Base-by-base conservation (phyloP, 2,113 vertebrate species). In the Cinclus mexicanus region DNA sequence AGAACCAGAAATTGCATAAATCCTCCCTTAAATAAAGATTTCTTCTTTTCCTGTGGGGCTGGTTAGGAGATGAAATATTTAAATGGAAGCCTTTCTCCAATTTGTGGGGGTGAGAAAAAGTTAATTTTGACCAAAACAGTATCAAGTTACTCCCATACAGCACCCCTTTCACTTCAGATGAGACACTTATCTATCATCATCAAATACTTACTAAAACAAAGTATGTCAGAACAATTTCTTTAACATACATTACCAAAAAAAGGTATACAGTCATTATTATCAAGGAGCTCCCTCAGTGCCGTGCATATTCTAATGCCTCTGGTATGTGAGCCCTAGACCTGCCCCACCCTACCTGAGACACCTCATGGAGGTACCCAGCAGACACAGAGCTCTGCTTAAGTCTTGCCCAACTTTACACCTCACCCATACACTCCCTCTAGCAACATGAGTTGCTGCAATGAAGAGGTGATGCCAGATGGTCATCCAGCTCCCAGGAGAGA, bases 91-190 rank as follows among this genome's bases (percentile, higher is more conserved):
- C 55, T 85, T 90, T 87, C 41, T 84, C 18, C 19, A 33, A 8
- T 44, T 33, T 41, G 8, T 14, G 10, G 4, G 1, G 21, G 4
- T 4, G 0, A 1, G 3, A 7, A 21, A 18, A n/a, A 4, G 11
- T 16, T 78, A 6, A 20, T 69, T 91, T 94, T 11, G 2, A 64
- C 13, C 20, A 60, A 68, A 82, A 60, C 33, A 46, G 2, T 53
- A 53, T n/a, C 28, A 69, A 68, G 9, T 63, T 70, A 63, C 31
- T 72, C 33, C 63, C 25, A 44, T 61, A 83, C 83, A 68, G 2
- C 25, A 69, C 4, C 8, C 15, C 12, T 87, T 76, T 28, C 28
- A 33, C 23, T 94, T 88, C 57, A 88, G n/a, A 46, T 65, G 69
- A 46, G 24, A 57, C 16, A 31, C 8, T 42, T 55, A 17, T 2